phyloP scores from a whole-genome alignment of 2,797 vertebrate species.

The Tangara arthus region DNA sequence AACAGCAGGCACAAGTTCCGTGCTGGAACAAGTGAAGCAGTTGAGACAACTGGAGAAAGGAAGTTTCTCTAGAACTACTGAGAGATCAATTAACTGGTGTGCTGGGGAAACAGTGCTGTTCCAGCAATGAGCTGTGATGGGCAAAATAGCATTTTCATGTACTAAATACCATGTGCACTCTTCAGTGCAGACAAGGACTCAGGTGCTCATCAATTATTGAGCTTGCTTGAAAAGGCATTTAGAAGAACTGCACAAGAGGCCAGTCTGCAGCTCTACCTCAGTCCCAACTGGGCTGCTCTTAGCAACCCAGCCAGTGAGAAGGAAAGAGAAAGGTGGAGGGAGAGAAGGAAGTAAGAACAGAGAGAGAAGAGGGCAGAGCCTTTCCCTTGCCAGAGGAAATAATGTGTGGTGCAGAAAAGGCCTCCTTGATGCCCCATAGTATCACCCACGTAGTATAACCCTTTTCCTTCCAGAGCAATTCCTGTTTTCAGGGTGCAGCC shows the following conservation, averaged over 20 bases:
- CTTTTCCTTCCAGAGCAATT: neutral
- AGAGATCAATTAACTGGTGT: conserved; percentile 41
- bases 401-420: neutral
- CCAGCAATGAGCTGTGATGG: conserved; percentile 30
- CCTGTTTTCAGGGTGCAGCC: neutral
- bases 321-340: neutral
- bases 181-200: conserved; percentile 34
- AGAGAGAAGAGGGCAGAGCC: neutral
- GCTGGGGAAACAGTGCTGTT: conserved; percentile 17
- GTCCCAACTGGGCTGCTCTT: conserved; percentile 45
- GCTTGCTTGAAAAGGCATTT: conserved; percentile 73
- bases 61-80: neutral
- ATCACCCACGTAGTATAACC: neutral
- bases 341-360: neutral
- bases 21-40: conserved; percentile 4
- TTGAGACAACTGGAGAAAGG: neutral
- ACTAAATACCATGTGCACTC: conserved; percentile 41
- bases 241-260: conserved; percentile 63
- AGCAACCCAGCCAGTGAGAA: neutral
- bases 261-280: conserved; percentile 6
- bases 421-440: neutral
- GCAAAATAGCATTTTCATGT: conserved; percentile 57
- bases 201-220: conserved; percentile 75
- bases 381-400: neutral
- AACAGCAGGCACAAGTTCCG: neutral